Evolutionary conservation across 1,140 invertebrate species (phyloP).

Genomic region (Drosophila micromelanica): DNA sequence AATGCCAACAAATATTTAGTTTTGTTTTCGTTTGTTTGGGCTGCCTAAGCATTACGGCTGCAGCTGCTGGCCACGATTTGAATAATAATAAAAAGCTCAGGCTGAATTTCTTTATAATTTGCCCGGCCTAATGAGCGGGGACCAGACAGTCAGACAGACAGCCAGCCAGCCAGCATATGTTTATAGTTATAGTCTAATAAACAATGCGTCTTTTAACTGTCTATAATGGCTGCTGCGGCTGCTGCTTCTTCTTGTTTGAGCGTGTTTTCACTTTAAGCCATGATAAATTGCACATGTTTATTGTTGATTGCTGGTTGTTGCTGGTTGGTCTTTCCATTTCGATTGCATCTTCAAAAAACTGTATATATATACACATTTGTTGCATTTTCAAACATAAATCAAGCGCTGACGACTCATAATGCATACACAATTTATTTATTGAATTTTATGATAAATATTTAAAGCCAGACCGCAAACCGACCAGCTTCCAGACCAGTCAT

Average conservation of each 20-base stretch:
- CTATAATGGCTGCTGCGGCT: conserved; percentile 1
- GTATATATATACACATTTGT: too few relatives aligned
- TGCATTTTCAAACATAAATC: conserved; percentile 76
- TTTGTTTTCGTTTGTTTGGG: conserved; percentile 52
- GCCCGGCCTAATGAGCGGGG: conserved; percentile 58
- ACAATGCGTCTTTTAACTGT: conserved; percentile 47
- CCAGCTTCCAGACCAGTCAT: conserved; percentile 1
- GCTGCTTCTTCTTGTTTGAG: conserved; percentile 18
- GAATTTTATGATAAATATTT: conserved; percentile 60
- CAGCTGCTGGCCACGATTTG: conserved; percentile 48
- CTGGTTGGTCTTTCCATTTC: conserved; percentile 39
- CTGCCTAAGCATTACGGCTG: conserved; percentile 36
- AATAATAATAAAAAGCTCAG: conserved; percentile 58
- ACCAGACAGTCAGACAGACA: conserved; percentile 21
- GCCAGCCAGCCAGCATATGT: conserved; percentile 43
- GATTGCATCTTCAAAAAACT: conserved; percentile 63
- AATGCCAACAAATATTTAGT: conserved; percentile 34
- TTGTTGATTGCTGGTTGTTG: conserved; percentile 25
- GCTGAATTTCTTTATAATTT: conserved; percentile 56
- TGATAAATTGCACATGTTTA: conserved; percentile 74
- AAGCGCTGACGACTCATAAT: conserved; percentile 67
- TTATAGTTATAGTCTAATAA: conserved; percentile 70
- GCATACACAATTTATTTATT: conserved; percentile 63
- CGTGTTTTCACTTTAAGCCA: conserved; percentile 72
- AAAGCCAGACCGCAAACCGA: neutral